A percentile compares a stretch with the other conserved stretches of the same genome.
phyloP scores from a whole-genome alignment of 2,113 vertebrate species.

The Petromus typicus region DNA sequence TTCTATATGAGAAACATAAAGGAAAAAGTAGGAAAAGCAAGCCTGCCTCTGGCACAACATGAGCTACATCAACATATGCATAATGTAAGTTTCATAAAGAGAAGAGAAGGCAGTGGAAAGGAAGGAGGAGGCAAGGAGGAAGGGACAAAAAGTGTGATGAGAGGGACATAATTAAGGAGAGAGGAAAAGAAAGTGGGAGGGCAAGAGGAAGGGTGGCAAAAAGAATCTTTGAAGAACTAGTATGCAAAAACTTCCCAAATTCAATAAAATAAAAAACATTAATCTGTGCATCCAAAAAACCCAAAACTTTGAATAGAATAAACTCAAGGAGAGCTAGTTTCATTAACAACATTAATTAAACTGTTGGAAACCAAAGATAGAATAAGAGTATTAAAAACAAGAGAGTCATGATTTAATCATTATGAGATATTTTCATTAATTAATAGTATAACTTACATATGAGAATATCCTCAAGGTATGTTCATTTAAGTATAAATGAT shows the following conservation, averaged over 20 bases:
- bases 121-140: background rate
- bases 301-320: background rate
- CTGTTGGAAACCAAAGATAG: background rate
- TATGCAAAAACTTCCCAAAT: background rate
- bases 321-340: background rate
- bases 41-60: background rate
- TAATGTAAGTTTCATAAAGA: background rate
- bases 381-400: background rate
- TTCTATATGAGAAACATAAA: background rate
- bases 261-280: background rate
- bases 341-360: background rate
- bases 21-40: background rate
- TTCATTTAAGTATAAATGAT: too few relatives aligned
- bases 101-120: background rate
- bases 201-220: too few relatives aligned
- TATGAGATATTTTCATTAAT: background rate
- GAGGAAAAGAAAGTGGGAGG: background rate
- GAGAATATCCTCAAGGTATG: too few relatives aligned
- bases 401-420: background rate
- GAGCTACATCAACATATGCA: background rate
- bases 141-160: background rate
- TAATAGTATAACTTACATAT: too few relatives aligned
- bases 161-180: too few relatives aligned
- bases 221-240: background rate
- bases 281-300: background rate